Base-by-base conservation (phyloP, 1,140 invertebrate species). In the Leptopilina clavipes region DNA sequence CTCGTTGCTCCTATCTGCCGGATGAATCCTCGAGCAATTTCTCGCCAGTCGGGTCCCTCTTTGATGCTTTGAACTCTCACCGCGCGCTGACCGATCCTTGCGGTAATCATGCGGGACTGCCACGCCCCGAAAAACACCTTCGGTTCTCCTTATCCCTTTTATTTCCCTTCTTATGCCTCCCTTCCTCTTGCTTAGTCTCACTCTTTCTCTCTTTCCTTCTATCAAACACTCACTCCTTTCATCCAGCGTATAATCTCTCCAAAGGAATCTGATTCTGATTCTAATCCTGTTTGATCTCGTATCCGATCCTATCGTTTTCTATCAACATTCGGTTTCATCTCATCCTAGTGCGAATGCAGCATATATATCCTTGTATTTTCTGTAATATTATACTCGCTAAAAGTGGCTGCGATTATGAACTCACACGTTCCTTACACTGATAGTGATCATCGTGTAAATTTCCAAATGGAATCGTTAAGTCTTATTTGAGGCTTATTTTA, bases 61-160 rank as follows among this genome's bases (percentile, higher is more conserved):
- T 90, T 90, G 89, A 89, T 89, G 87, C 89, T 89, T 90, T 90
- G 88, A 89, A 90, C 89, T 89, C 87, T 90, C 88, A 89, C 89
- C 89, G 89, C 88, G 82, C 84, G 83, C 89, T 90, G 88, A 90
- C 89, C 88, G 89, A 89, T 88, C 86, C 88, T 86, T 84, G 87
- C 85, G 88, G 89, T 90, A 90, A 90, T 90, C 89, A 89, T 84
- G 85, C 86, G 86, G 85, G 85, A 79, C 85, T 86, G 88, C 89
- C 88, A 89, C 89, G 89, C 89, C 89, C 88, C 86, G 86, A 90
- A 89, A 89, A 90, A 90, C 89, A 90, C 89, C 89, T 88, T 87
- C 84, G 82, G 83, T 82, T 84, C 86, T 85, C 81, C 83, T 76
- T 81, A 81, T 80, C 81, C 81, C 78, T 79, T 72, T 72, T 77